Evolutionary conservation across 2,113 vertebrate species (phyloP).

Genomic region (Heloderma charlesbogerti): DNA sequence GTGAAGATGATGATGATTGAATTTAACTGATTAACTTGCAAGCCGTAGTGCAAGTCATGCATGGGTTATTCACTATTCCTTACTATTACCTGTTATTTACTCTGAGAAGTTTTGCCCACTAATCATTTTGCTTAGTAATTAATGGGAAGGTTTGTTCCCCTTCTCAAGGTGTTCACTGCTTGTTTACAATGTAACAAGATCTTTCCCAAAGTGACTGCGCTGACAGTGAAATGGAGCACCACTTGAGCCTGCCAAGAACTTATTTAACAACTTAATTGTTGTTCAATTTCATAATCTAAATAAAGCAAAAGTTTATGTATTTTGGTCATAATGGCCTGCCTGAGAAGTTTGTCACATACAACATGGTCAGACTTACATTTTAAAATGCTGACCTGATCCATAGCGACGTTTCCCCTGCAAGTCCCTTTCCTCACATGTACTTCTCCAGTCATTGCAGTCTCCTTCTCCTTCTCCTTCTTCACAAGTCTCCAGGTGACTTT

Average conservation of each 20-base stretch:
- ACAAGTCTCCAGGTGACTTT: too few species aligned
- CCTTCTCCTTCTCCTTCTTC: too few species aligned
- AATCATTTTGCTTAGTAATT: background rate
- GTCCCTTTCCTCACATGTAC: background rate
- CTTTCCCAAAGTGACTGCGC: background rate
- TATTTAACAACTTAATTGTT: background rate
- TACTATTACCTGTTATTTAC: background rate
- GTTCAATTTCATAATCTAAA: background rate
- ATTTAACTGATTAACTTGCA: background rate
- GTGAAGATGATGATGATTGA: background rate
- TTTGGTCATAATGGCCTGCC: background rate
- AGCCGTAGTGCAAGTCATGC: background rate
- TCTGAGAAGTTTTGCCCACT: background rate
- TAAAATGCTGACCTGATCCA: background rate
- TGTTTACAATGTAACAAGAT: background rate
- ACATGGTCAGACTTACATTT: background rate
- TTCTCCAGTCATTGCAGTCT: background rate
- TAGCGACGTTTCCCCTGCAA: background rate
- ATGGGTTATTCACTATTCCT: background rate
- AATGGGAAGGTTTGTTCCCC: background rate
- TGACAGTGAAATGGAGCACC: background rate
- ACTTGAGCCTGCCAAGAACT: background rate
- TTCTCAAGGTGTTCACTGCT: background rate
- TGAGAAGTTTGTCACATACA: background rate
- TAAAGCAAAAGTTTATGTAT: background rate